Base-by-base conservation (phyloP, 2,113 vertebrate species). In the Hippocampus mohnikei region DNA sequence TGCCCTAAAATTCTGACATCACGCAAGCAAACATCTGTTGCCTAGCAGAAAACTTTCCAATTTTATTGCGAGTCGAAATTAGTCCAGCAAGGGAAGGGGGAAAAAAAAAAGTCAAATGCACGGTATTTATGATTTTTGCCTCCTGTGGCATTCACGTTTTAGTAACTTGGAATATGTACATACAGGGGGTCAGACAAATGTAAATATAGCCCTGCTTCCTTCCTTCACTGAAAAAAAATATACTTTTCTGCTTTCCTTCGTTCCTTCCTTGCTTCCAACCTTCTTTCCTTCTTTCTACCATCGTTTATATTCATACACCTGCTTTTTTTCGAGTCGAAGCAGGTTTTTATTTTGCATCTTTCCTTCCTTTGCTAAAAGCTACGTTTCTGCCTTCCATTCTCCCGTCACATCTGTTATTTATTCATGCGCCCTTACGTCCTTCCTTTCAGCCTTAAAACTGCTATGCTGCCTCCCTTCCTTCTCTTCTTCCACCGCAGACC, bases 21-120 rank as follows among this genome's bases (percentile, higher is more conserved):
- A 66, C 71, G 83, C 64, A 83, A 83, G 23, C 72, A 62, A 80
- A 76, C 78, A 74, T 69, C 66, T 83, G 75, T 78, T 83, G 71
- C 76, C 56, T 61, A 37, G 69, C 27, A 61, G 41, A 66, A 81
- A 81, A 69, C 73, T 67, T 72, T 71, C 76, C 80, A 77, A 33
- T 83, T 68, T 80, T 66, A 41, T 83, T 80, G 74, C 71, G 66
- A 65, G 63, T 44, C 77, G 63, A 73, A 78, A 72, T 48, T 73
- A 41, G 74, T 66, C 37, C 66, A 79, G 25, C 21, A 60, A 75
- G 72, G 46, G 5, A 7, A 7, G 18, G 18, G 6, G 75, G 33
- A 29, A 29, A 82, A 80, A 16, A 53, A 62, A 74, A 44, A 79
- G 58, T 65, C 25, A 65, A 9, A 52, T 56, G 64, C 40, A 84